Base-by-base conservation (phyloP, 2,113 vertebrate species). In the Gila orcuttii region DNA sequence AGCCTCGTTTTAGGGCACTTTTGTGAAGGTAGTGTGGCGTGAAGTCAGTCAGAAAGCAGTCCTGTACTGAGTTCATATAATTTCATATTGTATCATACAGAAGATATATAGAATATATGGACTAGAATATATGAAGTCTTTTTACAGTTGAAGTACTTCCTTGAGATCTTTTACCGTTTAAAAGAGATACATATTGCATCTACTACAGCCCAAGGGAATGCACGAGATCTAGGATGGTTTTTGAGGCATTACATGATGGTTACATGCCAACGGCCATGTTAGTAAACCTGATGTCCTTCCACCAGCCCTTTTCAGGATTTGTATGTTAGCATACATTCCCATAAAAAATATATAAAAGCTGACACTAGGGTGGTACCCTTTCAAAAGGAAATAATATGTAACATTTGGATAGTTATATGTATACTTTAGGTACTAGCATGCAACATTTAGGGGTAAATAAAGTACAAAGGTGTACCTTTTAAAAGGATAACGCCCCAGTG, bases 1-100 rank as follows among this genome's bases (percentile, higher is more conserved):
- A 73, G 68, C 50, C 82, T 73, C 68, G 50, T 59, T 83, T 83
- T 42, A 83, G 73, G 82, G 64, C 80, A 82, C 62, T 68, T 64
- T 50, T 36, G 45, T 82, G 80, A 39, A 55, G 81, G 66, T 13
- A 55, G 79, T 68, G 62, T 82, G 79, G 60, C n/a, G 9, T 39
- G 28, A 66, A 82, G 80, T 69, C 25, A 55, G 75, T 23, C 80
- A n/a, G 80, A 82, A 82, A 33, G 66, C 73, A 55, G 59, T 60
- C 57, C 85, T 52, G 15, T 45, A 21, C 60, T 80, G 11, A 64
- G 13, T 64, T 80, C 78, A 45, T 64, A 28, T 42, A 62, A 81
- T 52, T 50, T 52, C 80, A 12, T 23, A 31, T 50, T n/a, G 62
- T 82, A 31, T 82, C 31, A 23, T 69, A 31, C 45, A 9, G 25